A percentile compares a stretch with the other conserved stretches of the same genome.
phyloP scores from a whole-genome alignment of 1,140 invertebrate genomes.

The Calliphora vicina region DNA sequence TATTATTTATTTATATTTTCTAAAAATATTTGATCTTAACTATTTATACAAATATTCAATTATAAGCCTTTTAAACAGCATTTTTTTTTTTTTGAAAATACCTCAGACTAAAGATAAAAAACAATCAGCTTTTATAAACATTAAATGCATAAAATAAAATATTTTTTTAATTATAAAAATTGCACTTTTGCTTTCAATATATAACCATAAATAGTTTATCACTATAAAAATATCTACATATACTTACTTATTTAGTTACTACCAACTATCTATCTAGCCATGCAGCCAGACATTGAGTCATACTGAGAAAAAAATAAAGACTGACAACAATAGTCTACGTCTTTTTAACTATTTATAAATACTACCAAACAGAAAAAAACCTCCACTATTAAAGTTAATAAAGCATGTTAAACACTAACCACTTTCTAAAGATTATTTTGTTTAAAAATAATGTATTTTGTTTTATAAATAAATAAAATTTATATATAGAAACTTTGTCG shows the following conservation, averaged over 20 bases:
- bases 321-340: not conserved
- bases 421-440: constrained; percentile 1
- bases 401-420: constrained; percentile 1
- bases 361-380: not conserved
- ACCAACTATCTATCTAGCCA: not conserved
- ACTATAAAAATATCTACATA: not conserved
- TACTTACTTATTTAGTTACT: not conserved
- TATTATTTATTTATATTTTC: not conserved
- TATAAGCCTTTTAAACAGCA: not conserved
- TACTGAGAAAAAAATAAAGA: not conserved
- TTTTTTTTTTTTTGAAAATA: not conserved
- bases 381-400: not conserved
- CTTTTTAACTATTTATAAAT: not conserved
- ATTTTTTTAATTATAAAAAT: not conserved
- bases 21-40: not conserved
- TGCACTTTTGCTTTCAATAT: constrained; percentile 1
- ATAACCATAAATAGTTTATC: constrained; percentile 14
- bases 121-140: not conserved
- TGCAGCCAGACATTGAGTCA: not conserved
- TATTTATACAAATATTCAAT: not conserved
- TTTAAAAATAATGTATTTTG: not conserved
- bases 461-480: not conserved
- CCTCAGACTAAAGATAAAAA: not conserved
- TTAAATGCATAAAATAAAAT: not conserved
- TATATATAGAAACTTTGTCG: not conserved